phyloP scores from a whole-genome alignment of 2,888 invertebrate genomes.

The Lasioglossum leucozonium region DNA sequence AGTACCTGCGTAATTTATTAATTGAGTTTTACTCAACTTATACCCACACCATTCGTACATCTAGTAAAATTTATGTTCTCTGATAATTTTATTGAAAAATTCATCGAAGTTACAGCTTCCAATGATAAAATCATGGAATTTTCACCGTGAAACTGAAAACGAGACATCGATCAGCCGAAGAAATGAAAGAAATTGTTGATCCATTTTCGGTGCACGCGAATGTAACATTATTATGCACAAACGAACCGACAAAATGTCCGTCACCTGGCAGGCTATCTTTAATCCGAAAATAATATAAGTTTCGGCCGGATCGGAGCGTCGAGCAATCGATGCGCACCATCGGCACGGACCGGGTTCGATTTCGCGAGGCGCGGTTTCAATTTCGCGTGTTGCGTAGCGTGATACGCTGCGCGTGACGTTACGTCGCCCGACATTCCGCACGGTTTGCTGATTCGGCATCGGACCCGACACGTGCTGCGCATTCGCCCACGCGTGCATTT shows the following conservation, averaged over 20 bases:
- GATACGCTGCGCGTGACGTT: slow-evolving; percentile 54
- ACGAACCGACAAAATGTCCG: neutral
- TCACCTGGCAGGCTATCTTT: neutral
- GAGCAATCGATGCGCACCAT: slow-evolving; percentile 44
- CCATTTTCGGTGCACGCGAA: neutral
- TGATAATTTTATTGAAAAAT: neutral
- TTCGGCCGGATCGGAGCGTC: slow-evolving; percentile 17
- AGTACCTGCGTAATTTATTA: neutral
- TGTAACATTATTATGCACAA: neutral
- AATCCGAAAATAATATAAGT: slow-evolving; percentile 1
- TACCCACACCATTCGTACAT: too few relatives aligned
- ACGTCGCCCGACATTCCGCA: slow-evolving; percentile 61
- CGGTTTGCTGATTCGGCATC: slow-evolving; percentile 66
- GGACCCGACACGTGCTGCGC: slow-evolving; percentile 43
- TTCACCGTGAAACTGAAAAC: too few relatives aligned
- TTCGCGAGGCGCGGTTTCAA: slow-evolving; percentile 49
- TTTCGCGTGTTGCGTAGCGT: slow-evolving; percentile 40
- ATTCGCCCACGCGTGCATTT: slow-evolving; percentile 54
- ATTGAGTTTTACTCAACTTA: too few relatives aligned
- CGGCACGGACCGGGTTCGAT: slow-evolving; percentile 23
- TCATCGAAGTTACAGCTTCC: neutral
- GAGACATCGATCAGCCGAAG: neutral
- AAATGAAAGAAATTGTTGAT: neutral
- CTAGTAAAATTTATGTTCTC: neutral
- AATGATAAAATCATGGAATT: too few relatives aligned